Evolutionary conservation across 2,113 vertebrate species (phyloP), one percentile per base, ranked within the genome.

Genomic region (Mellivora capensis): DNA sequence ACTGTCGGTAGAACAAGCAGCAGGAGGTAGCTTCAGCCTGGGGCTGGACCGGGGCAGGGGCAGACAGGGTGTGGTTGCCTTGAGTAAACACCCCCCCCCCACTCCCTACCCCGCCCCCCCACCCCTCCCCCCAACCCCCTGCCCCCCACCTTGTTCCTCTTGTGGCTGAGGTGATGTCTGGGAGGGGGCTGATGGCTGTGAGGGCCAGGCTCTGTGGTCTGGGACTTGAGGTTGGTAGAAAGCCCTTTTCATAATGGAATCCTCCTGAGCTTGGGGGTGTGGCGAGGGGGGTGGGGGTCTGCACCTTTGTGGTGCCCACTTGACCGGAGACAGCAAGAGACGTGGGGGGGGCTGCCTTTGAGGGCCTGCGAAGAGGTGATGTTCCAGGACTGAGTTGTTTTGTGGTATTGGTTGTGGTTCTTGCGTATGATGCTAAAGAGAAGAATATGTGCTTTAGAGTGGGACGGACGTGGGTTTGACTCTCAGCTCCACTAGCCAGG

Each of bases 1-100:
- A 29, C 17, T 20, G 9, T 37, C 6, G 0, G 44, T 4, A 5
- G 20, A 25, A 14, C 0, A 17, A 31, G 42, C 8, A 0, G 7
- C 31, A 5, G 4, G 25, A 15, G n/a, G 15, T 18, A 49, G 80
- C 44, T 17, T 67, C 57, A 18, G 12, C 2, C 47, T 1, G 27
- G 42, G 20, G 59, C 52, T 39, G 90, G 61, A 8, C 3, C 0
- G 14, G 72, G 80, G 3, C 3, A 11, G 14, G 72, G 80, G 3
- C 3, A 11, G 10, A 6, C 0, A 3, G 57, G 52, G 6, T 76
- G 37, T 15, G 3, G 42, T 20, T 25, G 10, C 29, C 27, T 31
- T 7, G 69, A 87, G 84, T 61, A 71, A 15, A 5, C 4, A 1
- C 0, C 18, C 77, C 3, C 23, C 1, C 6, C 25, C 13, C 37